Evolutionary conservation across 2,888 invertebrate species (phyloP).

Genomic region (Taenaris catops): DNA sequence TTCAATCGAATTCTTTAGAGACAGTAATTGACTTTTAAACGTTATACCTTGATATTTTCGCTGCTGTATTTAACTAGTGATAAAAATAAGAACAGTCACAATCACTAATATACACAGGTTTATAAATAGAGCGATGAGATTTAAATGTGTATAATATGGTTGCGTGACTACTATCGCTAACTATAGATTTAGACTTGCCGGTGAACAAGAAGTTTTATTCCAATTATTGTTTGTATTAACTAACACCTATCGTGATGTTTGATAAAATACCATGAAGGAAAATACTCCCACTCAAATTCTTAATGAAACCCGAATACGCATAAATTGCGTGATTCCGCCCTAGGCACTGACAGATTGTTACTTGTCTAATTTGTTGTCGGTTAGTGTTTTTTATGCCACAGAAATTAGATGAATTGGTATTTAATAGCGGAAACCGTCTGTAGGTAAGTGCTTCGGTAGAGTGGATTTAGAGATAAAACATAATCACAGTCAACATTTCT

Average conservation of each 20-base stretch:
- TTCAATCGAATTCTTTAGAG: too few species aligned
- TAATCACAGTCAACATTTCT: slow-evolving; percentile 12
- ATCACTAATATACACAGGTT: slow-evolving; percentile 5
- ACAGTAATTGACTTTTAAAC: too few species aligned
- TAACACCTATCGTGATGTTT: slow-evolving; percentile 22
- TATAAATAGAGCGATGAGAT: slow-evolving; percentile 14
- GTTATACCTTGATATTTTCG: too few species aligned
- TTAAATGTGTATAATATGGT: slow-evolving; percentile 13
- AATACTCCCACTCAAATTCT: slow-evolving; percentile 29
- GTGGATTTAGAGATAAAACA: slow-evolving; percentile 3
- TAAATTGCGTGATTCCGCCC: slow-evolving; percentile 39
- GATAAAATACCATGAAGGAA: slow-evolving; percentile 31
- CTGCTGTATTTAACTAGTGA: background rate
- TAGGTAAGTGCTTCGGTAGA: slow-evolving; percentile 3
- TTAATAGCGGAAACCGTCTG: slow-evolving; percentile 8
- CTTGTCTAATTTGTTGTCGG: slow-evolving; percentile 28
- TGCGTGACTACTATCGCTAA: slow-evolving; percentile 17
- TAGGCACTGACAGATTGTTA: slow-evolving; percentile 35
- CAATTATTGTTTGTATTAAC: slow-evolving; percentile 12
- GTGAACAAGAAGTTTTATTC: slow-evolving; percentile 2
- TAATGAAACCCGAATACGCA: slow-evolving; percentile 36
- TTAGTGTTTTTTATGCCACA: slow-evolving; percentile 4
- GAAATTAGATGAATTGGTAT: slow-evolving; percentile 10
- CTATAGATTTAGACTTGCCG: background rate
- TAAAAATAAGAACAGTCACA: slow-evolving; percentile 3